Evolutionary conservation across 1,140 invertebrate genomes (phyloP), one percentile per base, ranked within the genome.

Genomic region (Marisa cornuarietis): DNA sequence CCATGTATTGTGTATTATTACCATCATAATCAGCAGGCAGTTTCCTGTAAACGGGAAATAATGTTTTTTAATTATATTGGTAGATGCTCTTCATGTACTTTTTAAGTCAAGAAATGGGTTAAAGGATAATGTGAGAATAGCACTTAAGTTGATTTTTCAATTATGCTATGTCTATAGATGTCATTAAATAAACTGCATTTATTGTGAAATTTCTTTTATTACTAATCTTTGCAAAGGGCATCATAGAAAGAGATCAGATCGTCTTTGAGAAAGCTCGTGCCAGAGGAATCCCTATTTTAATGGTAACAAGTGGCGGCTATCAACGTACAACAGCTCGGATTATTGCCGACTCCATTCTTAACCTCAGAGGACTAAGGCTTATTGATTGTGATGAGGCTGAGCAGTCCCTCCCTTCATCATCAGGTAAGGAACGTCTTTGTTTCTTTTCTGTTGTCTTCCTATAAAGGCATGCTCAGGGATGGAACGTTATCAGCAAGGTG

Each of bases 261-360:
- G 95, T 97, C 7, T 97, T 97, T 88, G 90, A 93, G 81, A 93
- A 93, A 82, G 95, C 94, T 62, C 92, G 93, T 78, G 82, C 93
- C 11, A 87, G 92, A 22, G 88, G 92, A 18, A 94, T 96, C 81
- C 96, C 96, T 2, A 94, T 97, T 68, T 93, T 96, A 3, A 97
- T 97, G 96, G 87, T 97, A 24, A 96, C 96, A 0, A 96, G 95
- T 88, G 96, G 96, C 14, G 96, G 96, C 1, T 97, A 97, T 90
- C 92, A 94, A 69, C 93, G 93, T 79, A 92, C 92, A 78, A 95
- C 95, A 4, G 96, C 96, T 2, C 91, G 91, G 83, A 94, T 97
- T 79, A 96, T 97, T 76, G 95, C 96, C 0, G 94, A 95, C 85
- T 96, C 95, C 13, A 95, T 96, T 81, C 88, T 94, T 31, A 96